These are phyloP conservation scores for Galago senegalensis DNA, from an alignment of 2,797 vertebrate species.

Conservation along the genomic window DNA sequence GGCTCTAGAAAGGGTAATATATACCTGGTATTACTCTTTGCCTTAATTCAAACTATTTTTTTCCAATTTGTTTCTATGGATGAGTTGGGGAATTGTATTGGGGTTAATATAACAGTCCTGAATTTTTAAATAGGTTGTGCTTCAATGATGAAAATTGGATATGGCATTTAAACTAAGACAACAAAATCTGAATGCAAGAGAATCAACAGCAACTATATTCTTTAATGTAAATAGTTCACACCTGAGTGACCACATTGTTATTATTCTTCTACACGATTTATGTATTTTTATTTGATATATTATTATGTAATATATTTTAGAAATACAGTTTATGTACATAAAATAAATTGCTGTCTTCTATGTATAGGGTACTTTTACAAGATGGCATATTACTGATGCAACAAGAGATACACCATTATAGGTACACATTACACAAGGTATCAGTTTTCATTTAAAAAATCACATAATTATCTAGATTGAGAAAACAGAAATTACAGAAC, in stretches of 20 bases:
- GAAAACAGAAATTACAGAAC: neutral
- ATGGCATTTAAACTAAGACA: neutral
- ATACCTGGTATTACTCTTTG: neutral
- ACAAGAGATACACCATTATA: neutral
- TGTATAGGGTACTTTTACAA: neutral
- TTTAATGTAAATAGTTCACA: neutral
- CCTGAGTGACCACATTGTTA: neutral
- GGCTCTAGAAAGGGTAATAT: neutral
- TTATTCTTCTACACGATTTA: neutral
- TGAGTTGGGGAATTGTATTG: neutral
- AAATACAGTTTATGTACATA: conserved; percentile 18
- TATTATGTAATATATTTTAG: neutral
- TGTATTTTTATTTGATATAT: neutral
- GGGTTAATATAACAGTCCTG: neutral
- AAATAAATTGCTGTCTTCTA: neutral
- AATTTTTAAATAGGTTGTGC: neutral
- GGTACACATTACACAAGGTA: neutral
- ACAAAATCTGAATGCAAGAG: neutral
- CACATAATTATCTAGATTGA: neutral
- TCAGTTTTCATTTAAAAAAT: neutral
- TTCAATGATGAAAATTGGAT: neutral
- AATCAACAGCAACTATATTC: neutral
- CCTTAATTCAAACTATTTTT: neutral
- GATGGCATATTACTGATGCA: neutral
- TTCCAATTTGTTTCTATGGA: neutral